Evolutionary conservation across 1,140 invertebrate species (phyloP), one percentile per base, ranked within the genome.

Genomic region (Brachionus calyciflorus): DNA sequence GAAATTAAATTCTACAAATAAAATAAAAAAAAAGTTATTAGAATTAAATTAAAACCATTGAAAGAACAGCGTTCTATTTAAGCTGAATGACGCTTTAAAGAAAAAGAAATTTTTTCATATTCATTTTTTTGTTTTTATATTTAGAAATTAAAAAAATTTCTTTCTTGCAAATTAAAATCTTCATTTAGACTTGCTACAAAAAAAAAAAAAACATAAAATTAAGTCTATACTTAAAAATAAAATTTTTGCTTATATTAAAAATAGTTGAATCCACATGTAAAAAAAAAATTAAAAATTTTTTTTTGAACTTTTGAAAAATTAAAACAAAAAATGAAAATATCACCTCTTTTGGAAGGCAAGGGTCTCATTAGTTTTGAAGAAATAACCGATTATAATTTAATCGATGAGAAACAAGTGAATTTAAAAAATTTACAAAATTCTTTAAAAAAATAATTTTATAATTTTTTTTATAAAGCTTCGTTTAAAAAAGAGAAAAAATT

Each of bases 291-390:
- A 5, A 28, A 65, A 65, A 44, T 65, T 65, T 41, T 44, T 65
- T 14, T 44, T 26, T 30, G n/a, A n/a, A 14, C 12, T 65, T 65
- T 60, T 2, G 37, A 60, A 44, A 24, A 24, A 55, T 44, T 65
- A 21, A 41, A 65, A 65, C 17, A 24, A 17, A 65, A n/a, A 9
- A 65, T 44, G 40, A 65, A 44, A 19, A 65, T 65, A 44, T 65
- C 60, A 21, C 60, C 60, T 41, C 14, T 24, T 10, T n/a, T 65
- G 21, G 37, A 65, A 65, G 60, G 60, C 21, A 65, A 73, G 51
- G 69, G 69, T 28, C 28, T 73, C n/a, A 73, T 73, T 19, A 51
- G 46, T 14, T 73, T 73, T 30, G 46, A 55, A 37, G 69, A 73
- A 28, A 73, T 73, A 3, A 73, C 69, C 6, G 69, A 73, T 17